A percentile compares a stretch with the other conserved stretches of the same genome.
phyloP scores from a whole-genome alignment of 2,113 vertebrate species.

The Cichladusa arquata region DNA sequence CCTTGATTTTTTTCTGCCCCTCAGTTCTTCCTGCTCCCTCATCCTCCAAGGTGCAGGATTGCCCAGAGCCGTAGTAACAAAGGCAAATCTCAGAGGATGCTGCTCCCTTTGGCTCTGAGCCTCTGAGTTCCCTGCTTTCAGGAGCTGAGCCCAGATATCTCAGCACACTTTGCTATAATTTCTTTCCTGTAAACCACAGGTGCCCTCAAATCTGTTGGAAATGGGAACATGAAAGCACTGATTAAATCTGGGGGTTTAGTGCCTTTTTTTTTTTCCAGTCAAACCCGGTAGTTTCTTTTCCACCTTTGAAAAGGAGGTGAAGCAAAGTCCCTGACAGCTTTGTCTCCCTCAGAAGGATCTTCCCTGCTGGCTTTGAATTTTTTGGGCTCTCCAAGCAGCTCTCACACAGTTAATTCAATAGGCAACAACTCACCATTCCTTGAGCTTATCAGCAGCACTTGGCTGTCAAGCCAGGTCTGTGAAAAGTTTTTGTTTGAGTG shows the following conservation, averaged over 20 bases:
- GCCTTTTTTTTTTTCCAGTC: neutral
- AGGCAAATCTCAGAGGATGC: neutral
- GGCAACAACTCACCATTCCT: neutral
- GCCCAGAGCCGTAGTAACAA: neutral
- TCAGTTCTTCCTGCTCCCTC: neutral
- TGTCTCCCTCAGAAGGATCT: neutral
- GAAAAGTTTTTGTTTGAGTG: conserved; percentile 56
- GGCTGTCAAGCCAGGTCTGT: neutral
- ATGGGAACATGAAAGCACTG: accelerated
- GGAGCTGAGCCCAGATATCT: neutral
- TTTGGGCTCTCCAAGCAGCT: neutral
- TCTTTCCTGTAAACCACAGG: neutral
- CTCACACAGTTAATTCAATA: neutral
- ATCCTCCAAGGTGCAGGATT: neutral
- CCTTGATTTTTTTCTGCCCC: neutral
- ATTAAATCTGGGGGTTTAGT: neutral
- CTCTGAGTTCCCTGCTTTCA: neutral
- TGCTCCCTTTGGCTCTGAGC: neutral
- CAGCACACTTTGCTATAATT: neutral
- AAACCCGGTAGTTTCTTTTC: neutral
- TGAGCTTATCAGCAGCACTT: conserved; percentile 54
- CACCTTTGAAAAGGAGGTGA: neutral
- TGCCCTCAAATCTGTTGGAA: neutral
- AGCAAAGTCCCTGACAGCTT: neutral
- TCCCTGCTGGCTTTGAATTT: neutral